Evolutionary conservation across 2,888 invertebrate species (phyloP).

Genomic region (Apomyelois bistriatella): DNA sequence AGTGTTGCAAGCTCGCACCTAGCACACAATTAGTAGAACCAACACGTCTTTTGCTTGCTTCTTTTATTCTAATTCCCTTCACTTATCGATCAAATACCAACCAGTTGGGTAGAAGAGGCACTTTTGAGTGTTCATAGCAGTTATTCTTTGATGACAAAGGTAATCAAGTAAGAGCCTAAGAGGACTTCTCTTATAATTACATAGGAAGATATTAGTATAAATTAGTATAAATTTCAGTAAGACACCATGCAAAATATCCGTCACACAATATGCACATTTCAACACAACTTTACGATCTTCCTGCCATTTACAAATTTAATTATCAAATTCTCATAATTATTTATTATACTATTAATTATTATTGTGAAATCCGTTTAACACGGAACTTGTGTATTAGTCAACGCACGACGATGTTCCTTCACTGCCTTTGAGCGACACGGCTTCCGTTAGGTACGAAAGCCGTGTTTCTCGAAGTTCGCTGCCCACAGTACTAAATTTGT

Average conservation of each 20-base stretch:
- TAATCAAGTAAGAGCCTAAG: too few relatives aligned
- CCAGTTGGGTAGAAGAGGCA: not conserved
- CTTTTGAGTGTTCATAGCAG: too few relatives aligned
- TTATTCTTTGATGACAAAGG: not conserved
- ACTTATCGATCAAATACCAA: not conserved
- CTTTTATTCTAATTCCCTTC: slow-evolving; percentile 27
- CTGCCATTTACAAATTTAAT: slow-evolving; percentile 5
- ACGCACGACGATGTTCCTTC: too few relatives aligned
- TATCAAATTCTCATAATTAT: slow-evolving; percentile 3
- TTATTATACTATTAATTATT: slow-evolving; percentile 12
- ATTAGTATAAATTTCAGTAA: too few relatives aligned
- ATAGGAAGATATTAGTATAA: too few relatives aligned
- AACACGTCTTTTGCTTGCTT: slow-evolving; percentile 40
- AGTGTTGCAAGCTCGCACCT: slow-evolving; percentile 18
- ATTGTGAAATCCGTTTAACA: not conserved
- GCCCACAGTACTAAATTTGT: too few relatives aligned
- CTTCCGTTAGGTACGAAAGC: too few relatives aligned
- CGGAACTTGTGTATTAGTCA: too few relatives aligned
- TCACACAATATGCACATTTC: not conserved
- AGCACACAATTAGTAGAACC: slow-evolving; percentile 27
- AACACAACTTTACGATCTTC: not conserved
- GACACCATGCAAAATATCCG: not conserved
- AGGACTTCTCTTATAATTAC: too few relatives aligned
- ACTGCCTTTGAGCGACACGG: too few relatives aligned
- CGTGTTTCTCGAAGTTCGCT: too few relatives aligned